Evolutionary conservation across 2,797 vertebrate genomes (phyloP), one percentile per base, ranked within the genome.

Genomic region (Cichlasoma orientale): DNA sequence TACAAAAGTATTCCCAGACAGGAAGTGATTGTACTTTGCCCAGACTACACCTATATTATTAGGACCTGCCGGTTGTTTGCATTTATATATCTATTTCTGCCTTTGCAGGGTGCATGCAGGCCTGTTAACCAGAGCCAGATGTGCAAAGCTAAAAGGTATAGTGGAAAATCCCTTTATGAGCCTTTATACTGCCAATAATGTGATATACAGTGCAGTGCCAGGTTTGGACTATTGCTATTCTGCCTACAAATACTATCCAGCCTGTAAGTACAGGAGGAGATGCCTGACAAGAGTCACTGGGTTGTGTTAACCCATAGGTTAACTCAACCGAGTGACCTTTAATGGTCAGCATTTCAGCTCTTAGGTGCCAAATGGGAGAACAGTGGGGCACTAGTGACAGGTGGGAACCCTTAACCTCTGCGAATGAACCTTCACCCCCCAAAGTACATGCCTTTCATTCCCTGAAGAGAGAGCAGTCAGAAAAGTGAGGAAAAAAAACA

Each of bases 391-490:
- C 16, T 72, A 78, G 88, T 82, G 84, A 91, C 92, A 92, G 88
- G 91, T 94, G 93, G 87, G 74, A 84, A 81, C 57, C 85, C 61
- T 53, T 82, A 69, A 86, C 85, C 85, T 14, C 80, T 38, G 66
- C 1, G 16, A 41, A 19, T 70, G 79, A 82, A 8, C 85, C 82
- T 78, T 41, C 25, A 36, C 23, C 74, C 74, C 52, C 38, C 71
- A 47, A 31, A 63, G 69, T 85, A 78, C 92, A 88, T 91, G 86
- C 85, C 56, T 77, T 5, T 38, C 87, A 87, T 93, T 87, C 88
- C 80, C 57, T 4, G 4, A 33, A 14, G 23, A 61, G 18, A 66
- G 8, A 18, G 12, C 11, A 7, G 18, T 38, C 3, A 59, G n/a
- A 31, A 55, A 31, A 27, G 5, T 3, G 19, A 50, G 25, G 11